Evolutionary conservation across 2,113 vertebrate species (phyloP).

Genomic region (Bungarus multicinctus): DNA sequence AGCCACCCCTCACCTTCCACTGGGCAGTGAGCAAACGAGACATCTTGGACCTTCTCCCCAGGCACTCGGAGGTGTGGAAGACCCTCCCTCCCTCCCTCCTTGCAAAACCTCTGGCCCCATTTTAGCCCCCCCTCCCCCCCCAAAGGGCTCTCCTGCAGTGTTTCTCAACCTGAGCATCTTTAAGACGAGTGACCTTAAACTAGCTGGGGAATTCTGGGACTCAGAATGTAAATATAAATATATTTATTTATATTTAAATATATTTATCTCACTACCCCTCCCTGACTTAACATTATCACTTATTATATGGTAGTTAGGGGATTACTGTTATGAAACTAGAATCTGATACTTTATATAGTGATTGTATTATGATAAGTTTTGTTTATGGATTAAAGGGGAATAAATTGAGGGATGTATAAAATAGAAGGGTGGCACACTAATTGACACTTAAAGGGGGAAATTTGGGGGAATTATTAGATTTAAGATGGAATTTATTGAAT

Average conservation of each 20-base stretch:
- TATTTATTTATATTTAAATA: no score
- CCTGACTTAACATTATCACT: neutral
- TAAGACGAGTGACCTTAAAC: neutral
- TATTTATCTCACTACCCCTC: neutral
- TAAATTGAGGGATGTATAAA: no score
- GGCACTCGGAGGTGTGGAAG: conserved; percentile 66
- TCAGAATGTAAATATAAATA: no score
- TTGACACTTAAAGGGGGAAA: no score
- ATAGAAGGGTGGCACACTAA: no score
- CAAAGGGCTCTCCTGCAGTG: neutral
- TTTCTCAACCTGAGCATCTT: neutral
- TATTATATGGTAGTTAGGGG: neutral
- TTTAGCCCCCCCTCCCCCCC: no score
- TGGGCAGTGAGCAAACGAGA: conserved; percentile 72
- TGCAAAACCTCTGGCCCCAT: neutral
- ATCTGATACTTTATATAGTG: no score
- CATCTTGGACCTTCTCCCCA: conserved; percentile 63
- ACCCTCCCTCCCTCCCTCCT: neutral
- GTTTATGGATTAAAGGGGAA: no score
- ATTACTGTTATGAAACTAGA: no score
- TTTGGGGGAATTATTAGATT: no score
- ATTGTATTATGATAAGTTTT: no score
- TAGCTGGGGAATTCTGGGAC: neutral
- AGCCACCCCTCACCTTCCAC: conserved; percentile 62
- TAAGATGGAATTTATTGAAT: no score